Evolutionary conservation across 2,797 vertebrate species (phyloP).

Genomic region (Phrynocephalus vlangalii): DNA sequence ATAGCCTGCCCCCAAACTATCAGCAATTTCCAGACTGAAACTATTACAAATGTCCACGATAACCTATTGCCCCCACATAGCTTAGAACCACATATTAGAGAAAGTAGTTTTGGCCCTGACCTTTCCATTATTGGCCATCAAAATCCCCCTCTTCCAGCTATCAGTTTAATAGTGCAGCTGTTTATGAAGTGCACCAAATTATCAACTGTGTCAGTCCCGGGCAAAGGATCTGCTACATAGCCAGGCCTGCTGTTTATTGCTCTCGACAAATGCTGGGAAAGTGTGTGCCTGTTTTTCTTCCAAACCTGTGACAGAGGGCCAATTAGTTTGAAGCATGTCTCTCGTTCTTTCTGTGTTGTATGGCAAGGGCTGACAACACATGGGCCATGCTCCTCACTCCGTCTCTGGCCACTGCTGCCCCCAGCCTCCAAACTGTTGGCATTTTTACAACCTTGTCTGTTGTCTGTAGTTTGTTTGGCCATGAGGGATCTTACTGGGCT

Average conservation of each 20-base stretch:
- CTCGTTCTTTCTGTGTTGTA: not conserved
- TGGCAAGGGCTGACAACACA: not conserved
- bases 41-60: slow-evolving; percentile 44
- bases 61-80: slow-evolving; percentile 43
- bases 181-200: slow-evolving; percentile 33
- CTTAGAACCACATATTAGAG: slow-evolving; percentile 43
- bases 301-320: not conserved
- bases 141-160: slow-evolving; percentile 43
- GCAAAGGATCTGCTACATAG: not conserved
- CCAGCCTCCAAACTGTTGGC: too few species aligned
- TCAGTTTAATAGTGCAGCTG: slow-evolving; percentile 18
- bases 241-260: not conserved
- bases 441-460: too few species aligned
- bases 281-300: not conserved
- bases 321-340: not conserved
- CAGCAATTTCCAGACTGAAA: slow-evolving; percentile 50
- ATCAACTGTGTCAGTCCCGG: not conserved
- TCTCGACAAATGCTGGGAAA: not conserved
- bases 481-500: too few species aligned
- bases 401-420: too few species aligned
- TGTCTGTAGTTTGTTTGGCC: too few species aligned
- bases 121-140: slow-evolving; percentile 56
- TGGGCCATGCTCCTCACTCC: not conserved
- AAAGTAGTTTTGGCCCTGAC: slow-evolving; percentile 56
- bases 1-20: slow-evolving; percentile 42